Evolutionary conservation across 1,140 invertebrate genomes (phyloP).

Genomic region (Neotoxoptera formosana): DNA sequence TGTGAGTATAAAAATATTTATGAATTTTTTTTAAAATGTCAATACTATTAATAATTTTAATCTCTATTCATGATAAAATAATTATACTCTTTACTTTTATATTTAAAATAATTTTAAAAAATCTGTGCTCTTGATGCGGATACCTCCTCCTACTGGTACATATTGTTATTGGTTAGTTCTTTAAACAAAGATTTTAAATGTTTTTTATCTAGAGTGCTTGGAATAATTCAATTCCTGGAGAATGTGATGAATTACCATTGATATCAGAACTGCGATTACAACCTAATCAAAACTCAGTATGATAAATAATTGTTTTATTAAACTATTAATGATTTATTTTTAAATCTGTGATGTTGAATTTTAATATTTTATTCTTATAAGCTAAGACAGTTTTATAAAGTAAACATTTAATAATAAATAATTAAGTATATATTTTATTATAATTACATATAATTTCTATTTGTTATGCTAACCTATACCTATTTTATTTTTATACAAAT

Average conservation of each 20-base stretch:
- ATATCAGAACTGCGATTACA: slow-evolving; percentile 36
- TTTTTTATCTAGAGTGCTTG: not conserved
- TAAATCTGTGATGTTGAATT: not conserved
- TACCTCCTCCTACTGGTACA: too few species aligned
- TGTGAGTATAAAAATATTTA: not conserved
- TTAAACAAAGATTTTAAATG: not conserved
- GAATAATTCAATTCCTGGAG: slow-evolving; percentile 21
- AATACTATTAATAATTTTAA: not conserved
- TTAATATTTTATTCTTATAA: slow-evolving; percentile 16
- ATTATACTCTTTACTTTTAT: not conserved
- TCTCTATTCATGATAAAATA: not conserved
- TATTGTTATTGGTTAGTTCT: not conserved
- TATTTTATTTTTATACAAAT: not conserved
- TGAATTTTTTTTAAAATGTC: not conserved
- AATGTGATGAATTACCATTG: slow-evolving; percentile 38
- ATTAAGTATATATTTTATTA: too few species aligned
- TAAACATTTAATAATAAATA: not conserved
- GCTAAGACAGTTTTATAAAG: not conserved
- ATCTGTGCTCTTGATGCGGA: too few species aligned
- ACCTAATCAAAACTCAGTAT: slow-evolving; percentile 21
- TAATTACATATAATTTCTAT: not conserved
- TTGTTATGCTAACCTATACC: not conserved
- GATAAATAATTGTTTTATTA: not conserved
- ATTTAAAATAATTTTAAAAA: too few species aligned
- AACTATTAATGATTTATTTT: not conserved